Evolutionary conservation across 2,888 invertebrate species (phyloP).

Genomic region (Drosophila falleni): DNA sequence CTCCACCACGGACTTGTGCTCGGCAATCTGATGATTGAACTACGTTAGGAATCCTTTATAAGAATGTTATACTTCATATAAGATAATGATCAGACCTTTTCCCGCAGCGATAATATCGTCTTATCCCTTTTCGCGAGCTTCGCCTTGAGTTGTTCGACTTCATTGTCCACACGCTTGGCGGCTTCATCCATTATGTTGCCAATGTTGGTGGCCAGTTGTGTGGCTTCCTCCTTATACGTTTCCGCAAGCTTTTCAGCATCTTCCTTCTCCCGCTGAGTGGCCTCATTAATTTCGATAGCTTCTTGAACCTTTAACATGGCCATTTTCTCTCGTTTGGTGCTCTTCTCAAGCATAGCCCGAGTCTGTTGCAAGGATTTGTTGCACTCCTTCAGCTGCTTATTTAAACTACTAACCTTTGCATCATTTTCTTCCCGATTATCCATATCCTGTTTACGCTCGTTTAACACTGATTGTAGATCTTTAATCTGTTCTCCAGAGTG

Average conservation of each 20-base stretch:
- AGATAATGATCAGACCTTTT: slow-evolving; percentile 78
- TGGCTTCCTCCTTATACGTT: slow-evolving; percentile 86
- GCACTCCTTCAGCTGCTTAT: slow-evolving; percentile 80
- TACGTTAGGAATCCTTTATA: slow-evolving; percentile 23
- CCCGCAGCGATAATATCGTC: slow-evolving; percentile 85
- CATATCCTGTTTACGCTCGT: slow-evolving; percentile 3
- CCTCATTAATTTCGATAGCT: slow-evolving; percentile 87
- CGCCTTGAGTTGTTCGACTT: slow-evolving; percentile 87
- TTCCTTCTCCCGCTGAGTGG: slow-evolving; percentile 87
- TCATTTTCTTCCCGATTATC: slow-evolving; percentile 18
- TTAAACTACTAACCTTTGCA: slow-evolving; percentile 55
- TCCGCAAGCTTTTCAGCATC: slow-evolving; percentile 86
- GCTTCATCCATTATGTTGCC: slow-evolving; percentile 87
- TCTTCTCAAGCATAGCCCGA: slow-evolving; percentile 83
- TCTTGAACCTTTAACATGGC: slow-evolving; percentile 87
- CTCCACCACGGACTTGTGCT: slow-evolving; percentile 65
- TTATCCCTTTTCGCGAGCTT: slow-evolving; percentile 88
- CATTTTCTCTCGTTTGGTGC: slow-evolving; percentile 86
- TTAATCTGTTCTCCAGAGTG: slow-evolving; percentile 51
- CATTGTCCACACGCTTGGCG: slow-evolving; percentile 87
- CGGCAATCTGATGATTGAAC: slow-evolving; percentile 53
- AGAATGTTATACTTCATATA: neutral
- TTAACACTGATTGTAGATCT: slow-evolving; percentile 61
- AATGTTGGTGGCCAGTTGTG: slow-evolving; percentile 86
- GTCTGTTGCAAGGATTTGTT: slow-evolving; percentile 85